These are phyloP conservation scores for Laticauda colubrina DNA, from an alignment of 2,113 vertebrate species.

Conservation along the genomic window DNA sequence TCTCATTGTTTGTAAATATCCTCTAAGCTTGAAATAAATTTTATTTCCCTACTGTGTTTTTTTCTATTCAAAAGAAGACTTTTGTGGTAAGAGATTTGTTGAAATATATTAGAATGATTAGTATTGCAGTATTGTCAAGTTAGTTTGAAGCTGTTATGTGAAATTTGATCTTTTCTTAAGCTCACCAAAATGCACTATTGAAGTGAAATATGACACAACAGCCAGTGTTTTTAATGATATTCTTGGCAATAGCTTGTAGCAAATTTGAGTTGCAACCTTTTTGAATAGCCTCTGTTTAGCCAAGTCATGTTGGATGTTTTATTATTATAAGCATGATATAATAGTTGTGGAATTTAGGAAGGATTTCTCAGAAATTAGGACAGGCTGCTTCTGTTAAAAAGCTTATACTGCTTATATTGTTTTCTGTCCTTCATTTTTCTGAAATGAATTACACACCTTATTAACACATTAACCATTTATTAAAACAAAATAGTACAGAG, in stretches of 20 bases:
- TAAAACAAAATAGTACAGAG: neutral
- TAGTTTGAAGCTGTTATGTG: neutral
- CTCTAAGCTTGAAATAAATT: slow-evolving; percentile 77
- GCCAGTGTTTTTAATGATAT: neutral
- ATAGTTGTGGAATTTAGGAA: neutral
- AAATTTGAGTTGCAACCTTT: neutral
- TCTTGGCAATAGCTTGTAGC: neutral
- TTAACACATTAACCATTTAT: neutral
- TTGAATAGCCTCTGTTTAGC: neutral
- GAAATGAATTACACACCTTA: neutral
- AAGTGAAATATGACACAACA: neutral
- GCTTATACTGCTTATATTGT: neutral
- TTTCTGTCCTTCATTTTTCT: neutral
- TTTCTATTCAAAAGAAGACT: slow-evolving; percentile 19
- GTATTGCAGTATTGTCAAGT: neutral
- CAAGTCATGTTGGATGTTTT: neutral
- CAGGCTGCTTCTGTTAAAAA: neutral
- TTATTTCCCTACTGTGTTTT: slow-evolving; percentile 73
- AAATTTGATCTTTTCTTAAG: neutral
- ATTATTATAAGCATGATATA: neutral
- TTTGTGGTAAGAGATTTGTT: neutral
- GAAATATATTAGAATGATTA: neutral
- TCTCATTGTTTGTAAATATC: slow-evolving; percentile 77
- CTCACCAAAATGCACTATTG: neutral
- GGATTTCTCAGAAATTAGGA: neutral